These are phyloP conservation scores for Ageneiosus marmoratus DNA, from an alignment of 2,113 vertebrate species.

Conservation along the genomic window DNA sequence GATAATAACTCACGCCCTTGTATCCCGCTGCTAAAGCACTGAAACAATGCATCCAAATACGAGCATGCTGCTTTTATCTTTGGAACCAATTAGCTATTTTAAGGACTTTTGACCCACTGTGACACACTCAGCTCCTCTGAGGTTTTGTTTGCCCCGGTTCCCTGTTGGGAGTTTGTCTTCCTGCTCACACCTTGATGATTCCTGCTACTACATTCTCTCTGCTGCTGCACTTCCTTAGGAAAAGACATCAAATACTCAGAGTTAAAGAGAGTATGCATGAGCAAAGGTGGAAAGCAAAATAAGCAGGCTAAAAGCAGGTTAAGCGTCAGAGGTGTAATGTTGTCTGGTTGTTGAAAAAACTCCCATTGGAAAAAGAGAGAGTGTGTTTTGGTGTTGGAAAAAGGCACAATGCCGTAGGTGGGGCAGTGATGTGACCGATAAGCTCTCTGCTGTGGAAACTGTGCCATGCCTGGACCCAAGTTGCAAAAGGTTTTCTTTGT, in stretches of 20 bases:
- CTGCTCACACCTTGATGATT: conserved; percentile 30
- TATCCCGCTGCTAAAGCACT: conserved; percentile 38
- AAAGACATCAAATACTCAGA: conserved; percentile 31
- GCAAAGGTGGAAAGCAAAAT: conserved; percentile 32
- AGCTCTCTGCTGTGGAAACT: conserved; percentile 57
- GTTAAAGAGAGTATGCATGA: neutral
- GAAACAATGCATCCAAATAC: conserved; percentile 34
- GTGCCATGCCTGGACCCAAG: conserved; percentile 44
- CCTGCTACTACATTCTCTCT: conserved; percentile 34
- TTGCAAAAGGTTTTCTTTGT: conserved; percentile 18
- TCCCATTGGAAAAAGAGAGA: conserved; percentile 36
- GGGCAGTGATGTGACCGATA: conserved; percentile 46
- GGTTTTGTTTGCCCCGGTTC: conserved; percentile 10
- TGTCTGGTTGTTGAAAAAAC: conserved; percentile 16
- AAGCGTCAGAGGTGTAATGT: conserved; percentile 8
- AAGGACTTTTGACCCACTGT: conserved; percentile 32
- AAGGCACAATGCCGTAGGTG: conserved; percentile 46
- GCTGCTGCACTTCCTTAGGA: conserved; percentile 42
- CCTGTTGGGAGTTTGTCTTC: conserved; percentile 9
- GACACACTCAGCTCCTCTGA: conserved; percentile 32
- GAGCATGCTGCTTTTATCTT: conserved; percentile 18
- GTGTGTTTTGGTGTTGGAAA: conserved; percentile 57
- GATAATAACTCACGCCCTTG: conserved; percentile 47
- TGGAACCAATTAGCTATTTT: conserved; percentile 35
- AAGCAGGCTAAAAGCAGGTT: neutral